Conservation (phyloP, 2,888 invertebrate species). For the Ashinkailepas kermadecensis region DNA sequence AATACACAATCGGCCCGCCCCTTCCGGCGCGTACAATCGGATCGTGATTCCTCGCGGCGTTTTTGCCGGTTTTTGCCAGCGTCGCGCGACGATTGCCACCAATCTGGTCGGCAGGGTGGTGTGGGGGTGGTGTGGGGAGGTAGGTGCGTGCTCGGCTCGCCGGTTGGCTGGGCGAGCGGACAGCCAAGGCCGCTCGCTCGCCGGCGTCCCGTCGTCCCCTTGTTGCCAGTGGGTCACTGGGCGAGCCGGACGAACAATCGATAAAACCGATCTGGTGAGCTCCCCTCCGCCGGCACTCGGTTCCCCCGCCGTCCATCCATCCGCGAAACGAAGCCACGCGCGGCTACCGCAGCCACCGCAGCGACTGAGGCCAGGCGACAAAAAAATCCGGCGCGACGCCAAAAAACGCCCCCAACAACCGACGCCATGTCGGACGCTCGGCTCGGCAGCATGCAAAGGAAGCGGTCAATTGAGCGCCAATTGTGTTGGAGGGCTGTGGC, state of each 20-base stretch:
- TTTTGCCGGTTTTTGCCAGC: background rate
- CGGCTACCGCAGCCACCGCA: background rate
- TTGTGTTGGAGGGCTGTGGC: no score
- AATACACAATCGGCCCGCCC: conserved; percentile 15
- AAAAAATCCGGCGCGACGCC: background rate
- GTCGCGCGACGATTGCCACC: background rate
- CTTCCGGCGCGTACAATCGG: background rate
- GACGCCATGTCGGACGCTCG: background rate
- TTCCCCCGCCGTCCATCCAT: background rate
- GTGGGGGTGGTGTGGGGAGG: no score
- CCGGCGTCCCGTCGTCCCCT: background rate
- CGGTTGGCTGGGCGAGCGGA: no score
- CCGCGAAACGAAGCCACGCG: background rate
- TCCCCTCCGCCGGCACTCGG: background rate
- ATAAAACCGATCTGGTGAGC: background rate
- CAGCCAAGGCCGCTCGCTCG: background rate
- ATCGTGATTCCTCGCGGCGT: background rate
- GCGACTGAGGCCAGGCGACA: no score
- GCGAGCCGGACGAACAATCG: background rate
- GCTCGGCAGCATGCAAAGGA: background rate
- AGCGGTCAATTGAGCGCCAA: background rate
- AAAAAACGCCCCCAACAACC: background rate
- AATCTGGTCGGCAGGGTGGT: background rate
- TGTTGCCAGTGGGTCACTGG: conserved; percentile 1
- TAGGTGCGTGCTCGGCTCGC: no score